phyloP scores from a whole-genome alignment of 2,888 invertebrate species.

The Acrobasis consociella region DNA sequence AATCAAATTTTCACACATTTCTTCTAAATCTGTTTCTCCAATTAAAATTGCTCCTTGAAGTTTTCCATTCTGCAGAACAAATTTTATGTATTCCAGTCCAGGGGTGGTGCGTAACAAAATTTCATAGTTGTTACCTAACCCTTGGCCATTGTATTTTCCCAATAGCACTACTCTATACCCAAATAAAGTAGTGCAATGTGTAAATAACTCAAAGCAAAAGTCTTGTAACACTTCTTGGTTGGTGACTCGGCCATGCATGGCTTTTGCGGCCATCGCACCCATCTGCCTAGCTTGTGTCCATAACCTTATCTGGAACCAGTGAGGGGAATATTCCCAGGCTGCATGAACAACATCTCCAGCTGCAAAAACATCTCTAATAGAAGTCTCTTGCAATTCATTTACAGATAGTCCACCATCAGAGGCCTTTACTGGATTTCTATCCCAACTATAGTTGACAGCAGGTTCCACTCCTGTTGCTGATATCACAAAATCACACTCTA shows the following conservation, averaged over 20 bases:
- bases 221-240: slow-evolving; percentile 90
- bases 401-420: slow-evolving; percentile 93
- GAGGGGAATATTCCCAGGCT: slow-evolving; percentile 88
- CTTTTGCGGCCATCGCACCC: slow-evolving; percentile 96
- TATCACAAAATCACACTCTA: slow-evolving; percentile 94
- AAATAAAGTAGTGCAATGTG: slow-evolving; percentile 97
- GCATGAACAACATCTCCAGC: slow-evolving; percentile 97
- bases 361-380: slow-evolving; percentile 90
- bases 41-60: slow-evolving; percentile 97
- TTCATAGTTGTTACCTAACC: slow-evolving; percentile 90
- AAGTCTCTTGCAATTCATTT: slow-evolving; percentile 93
- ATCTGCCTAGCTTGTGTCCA: slow-evolving; percentile 99
- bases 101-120: slow-evolving; percentile 92
- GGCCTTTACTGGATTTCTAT: slow-evolving; percentile 75
- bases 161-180: slow-evolving; percentile 95
- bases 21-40: slow-evolving; percentile 98
- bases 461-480: slow-evolving; percentile 97
- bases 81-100: slow-evolving; percentile 92
- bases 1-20: slow-evolving; percentile 98
- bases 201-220: slow-evolving; percentile 98
- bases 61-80: slow-evolving; percentile 91
- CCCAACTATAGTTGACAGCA: slow-evolving; percentile 82
- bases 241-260: slow-evolving; percentile 87
- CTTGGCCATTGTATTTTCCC: slow-evolving; percentile 97
- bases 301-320: slow-evolving; percentile 97